phyloP scores from a whole-genome alignment of 53 echinoderm and acorn worm genomes.

The Zoroaster sp. region DNA sequence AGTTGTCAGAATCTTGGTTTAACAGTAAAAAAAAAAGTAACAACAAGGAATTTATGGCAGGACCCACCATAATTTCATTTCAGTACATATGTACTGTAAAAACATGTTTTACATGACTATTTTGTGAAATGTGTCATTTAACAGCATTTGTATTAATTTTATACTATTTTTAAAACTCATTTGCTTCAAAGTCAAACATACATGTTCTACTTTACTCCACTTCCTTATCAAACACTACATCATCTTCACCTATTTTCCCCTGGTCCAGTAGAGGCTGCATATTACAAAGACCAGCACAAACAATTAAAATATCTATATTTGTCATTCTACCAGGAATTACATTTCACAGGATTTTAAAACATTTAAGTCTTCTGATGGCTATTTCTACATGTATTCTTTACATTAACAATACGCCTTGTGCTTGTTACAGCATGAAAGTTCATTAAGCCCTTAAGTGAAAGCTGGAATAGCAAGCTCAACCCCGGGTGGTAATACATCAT shows the following conservation, averaged over 20 bases:
- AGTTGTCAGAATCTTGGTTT: too few species aligned
- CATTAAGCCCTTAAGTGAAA: slow-evolving; percentile 36
- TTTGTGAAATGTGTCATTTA: too few species aligned
- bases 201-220: too few species aligned
- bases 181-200: too few species aligned
- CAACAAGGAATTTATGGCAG: too few species aligned
- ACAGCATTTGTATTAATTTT: too few species aligned
- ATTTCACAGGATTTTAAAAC: slow-evolving; percentile 52
- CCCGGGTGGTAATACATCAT: slow-evolving; percentile 35
- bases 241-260: neutral
- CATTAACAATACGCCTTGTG: slow-evolving; percentile 45
- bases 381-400: slow-evolving; percentile 62
- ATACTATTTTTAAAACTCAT: too few species aligned
- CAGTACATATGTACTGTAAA: too few species aligned
- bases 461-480: slow-evolving; percentile 51
- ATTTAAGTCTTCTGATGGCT: slow-evolving; percentile 55
- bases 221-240: too few species aligned
- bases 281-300: slow-evolving; percentile 56
- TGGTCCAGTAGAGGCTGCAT: slow-evolving; percentile 9
- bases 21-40: too few species aligned
- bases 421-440: slow-evolving; percentile 27
- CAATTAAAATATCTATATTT: slow-evolving; percentile 46
- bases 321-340: slow-evolving; percentile 19
- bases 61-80: too few species aligned
- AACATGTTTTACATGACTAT: too few species aligned